Percentiles rank a stretch among this genome's conserved stretches.
phyloP scores from a whole-genome alignment of 2,888 invertebrate species.

The Synanthedon myopaeformis region DNA sequence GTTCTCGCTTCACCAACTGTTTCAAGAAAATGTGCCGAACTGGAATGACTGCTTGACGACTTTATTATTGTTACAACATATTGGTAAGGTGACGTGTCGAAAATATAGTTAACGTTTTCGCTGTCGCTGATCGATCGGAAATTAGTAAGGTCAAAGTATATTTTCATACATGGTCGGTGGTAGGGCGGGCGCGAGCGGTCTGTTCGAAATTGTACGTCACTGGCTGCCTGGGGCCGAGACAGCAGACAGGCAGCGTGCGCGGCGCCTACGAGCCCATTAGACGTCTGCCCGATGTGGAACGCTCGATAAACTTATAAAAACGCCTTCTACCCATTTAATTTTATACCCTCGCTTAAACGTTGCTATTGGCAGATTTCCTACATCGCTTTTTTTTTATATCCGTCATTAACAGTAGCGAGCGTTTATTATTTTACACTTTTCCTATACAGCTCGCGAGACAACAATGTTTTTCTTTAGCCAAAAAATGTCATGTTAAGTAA shows the following conservation, averaged over 20 bases:
- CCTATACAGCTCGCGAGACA: constrained; percentile 5
- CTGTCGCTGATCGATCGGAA: constrained; percentile 31
- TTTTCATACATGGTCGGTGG: constrained; percentile 10
- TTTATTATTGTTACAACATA: background rate
- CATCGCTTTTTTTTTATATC: constrained; percentile 51
- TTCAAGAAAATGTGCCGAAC: constrained; percentile 5
- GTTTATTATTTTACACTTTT: constrained; percentile 42
- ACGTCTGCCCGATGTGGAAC: constrained; percentile 64
- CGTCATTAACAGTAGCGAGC: constrained; percentile 23
- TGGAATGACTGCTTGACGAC: background rate
- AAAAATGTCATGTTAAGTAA: too few species aligned
- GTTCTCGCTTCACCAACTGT: constrained; percentile 34
- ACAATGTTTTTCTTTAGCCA: background rate
- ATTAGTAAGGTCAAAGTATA: constrained; percentile 32
- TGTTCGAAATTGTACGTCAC: constrained; percentile 24
- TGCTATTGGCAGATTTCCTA: constrained; percentile 66
- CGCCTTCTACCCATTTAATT: constrained; percentile 68
- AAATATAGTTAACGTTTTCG: constrained; percentile 22
- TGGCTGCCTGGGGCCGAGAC: constrained; percentile 48
- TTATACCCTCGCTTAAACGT: constrained; percentile 63
- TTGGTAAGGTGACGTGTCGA: constrained; percentile 21
- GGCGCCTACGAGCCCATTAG: constrained; percentile 65
- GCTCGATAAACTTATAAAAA: constrained; percentile 71
- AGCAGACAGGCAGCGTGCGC: constrained; percentile 62
- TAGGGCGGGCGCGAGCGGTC: constrained; percentile 11